Base-by-base conservation (phyloP, 2,888 invertebrate species). In the Zele albiditarsus region DNA sequence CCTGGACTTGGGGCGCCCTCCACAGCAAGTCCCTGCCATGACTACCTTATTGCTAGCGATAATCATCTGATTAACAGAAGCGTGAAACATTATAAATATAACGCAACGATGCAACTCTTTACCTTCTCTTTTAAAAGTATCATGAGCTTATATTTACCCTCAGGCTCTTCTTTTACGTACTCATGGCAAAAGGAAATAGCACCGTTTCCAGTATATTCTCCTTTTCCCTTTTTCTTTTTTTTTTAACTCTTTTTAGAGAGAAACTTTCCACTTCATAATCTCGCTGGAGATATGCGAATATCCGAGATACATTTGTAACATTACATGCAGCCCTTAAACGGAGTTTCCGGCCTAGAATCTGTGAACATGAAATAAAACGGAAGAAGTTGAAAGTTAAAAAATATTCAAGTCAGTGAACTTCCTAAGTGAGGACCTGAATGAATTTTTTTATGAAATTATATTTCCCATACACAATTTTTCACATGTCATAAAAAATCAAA, bases 51-150 rank as follows among this genome's bases (percentile, higher is more conserved):
- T 23, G 57, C 70, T 76, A 60, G 20, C 73, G 79, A 79, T 79
- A 79, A 80, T 77, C 77, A 80, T 80, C 80, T 77, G 73, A 79
- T 79, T 78, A 79, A 76, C 78, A 80, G 78, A 79, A 80, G 80
- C 79, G 79, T 79, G 80, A 80, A 79, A 77, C 80, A 76, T 75
- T 62, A 72, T 71, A 71, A 31, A 62, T 70, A 70, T 53, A 53
- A 68, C 53, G 53, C 49, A 71, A 62, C 70, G 12, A 46, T 46
- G 46, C 20, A 23, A n/a, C 20, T 20, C 20, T 53, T 57, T 68
- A 49, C 28, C 68, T 67, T 28, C 68, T 23, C n/a, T 49, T 49
- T 42, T 27, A 25, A 42, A 46, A 27, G 46, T 49, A 27, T 67
- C 38, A 38, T 38, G 38, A 38, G 38, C 38, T 38, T n/a, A 46